phyloP scores from a whole-genome alignment of 92 coral and sea anemone genomes.

The Blastomussa wellsi region DNA sequence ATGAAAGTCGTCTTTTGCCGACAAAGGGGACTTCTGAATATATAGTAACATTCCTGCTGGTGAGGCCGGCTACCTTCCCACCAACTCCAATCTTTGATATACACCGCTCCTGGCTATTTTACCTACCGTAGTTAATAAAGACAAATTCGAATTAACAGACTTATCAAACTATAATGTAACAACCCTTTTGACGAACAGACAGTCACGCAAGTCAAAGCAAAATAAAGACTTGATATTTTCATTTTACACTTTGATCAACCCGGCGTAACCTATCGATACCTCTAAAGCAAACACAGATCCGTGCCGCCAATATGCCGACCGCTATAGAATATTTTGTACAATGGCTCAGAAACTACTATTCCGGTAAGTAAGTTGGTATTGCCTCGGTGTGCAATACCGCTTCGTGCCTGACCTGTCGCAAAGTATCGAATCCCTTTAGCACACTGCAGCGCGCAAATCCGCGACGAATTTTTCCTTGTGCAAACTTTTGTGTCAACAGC shows the following conservation, averaged over 20 bases:
- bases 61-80: slow-evolving; percentile 17
- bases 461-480: slow-evolving; percentile 1
- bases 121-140: slow-evolving; percentile 10
- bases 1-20: slow-evolving; percentile 41
- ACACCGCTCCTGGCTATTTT: slow-evolving; percentile 28
- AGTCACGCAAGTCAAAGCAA: slow-evolving; percentile 12
- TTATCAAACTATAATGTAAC: slow-evolving; percentile 19
- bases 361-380: slow-evolving; percentile 43
- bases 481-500: slow-evolving; percentile 33
- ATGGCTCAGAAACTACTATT: slow-evolving; percentile 46
- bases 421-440: slow-evolving; percentile 22
- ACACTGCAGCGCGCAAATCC: slow-evolving; percentile 1
- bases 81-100: slow-evolving; percentile 31
- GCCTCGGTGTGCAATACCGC: slow-evolving; percentile 43
- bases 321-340: slow-evolving; percentile 38
- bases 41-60: slow-evolving; percentile 33
- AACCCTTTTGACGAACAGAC: slow-evolving; percentile 5
- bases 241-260: slow-evolving; percentile 54
- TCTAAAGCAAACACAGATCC: slow-evolving; percentile 41
- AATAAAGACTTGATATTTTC: slow-evolving; percentile 41
- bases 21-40: slow-evolving; percentile 31
- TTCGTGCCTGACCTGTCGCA: slow-evolving; percentile 43
- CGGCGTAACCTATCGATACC: slow-evolving; percentile 54
- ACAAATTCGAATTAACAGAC: slow-evolving; percentile 13
- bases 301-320: slow-evolving; percentile 59